Evolutionary conservation across 2,888 invertebrate genomes (phyloP).

Genomic region (Leptura quadrifasciata): DNA sequence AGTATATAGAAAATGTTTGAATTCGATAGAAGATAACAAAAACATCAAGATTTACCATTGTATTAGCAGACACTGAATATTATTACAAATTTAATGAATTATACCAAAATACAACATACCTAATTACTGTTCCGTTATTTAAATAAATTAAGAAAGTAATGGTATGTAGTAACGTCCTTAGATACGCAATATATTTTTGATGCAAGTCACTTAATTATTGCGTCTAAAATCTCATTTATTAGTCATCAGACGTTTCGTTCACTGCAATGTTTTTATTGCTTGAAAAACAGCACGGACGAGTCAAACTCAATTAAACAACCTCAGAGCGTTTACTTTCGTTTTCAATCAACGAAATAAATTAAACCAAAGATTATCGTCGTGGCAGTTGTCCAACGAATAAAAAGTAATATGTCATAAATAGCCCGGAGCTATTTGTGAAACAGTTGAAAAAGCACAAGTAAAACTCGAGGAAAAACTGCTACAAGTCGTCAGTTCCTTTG

Average conservation of each 20-base stretch:
- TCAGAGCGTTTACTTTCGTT: conserved; percentile 39
- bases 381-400: conserved; percentile 44
- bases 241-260: background rate
- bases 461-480: background rate
- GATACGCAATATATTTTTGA: background rate
- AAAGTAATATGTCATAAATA: conserved; percentile 39
- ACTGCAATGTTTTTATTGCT: conserved; percentile 8
- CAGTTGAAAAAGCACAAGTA: conserved; percentile 24
- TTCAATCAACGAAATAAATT: conserved; percentile 42
- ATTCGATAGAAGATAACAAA: too few relatives aligned
- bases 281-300: background rate
- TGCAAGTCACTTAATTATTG: background rate
- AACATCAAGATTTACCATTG: too few relatives aligned
- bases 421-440: conserved; percentile 23
- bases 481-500: background rate
- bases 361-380: conserved; percentile 37
- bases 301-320: conserved; percentile 5
- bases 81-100: too few relatives aligned
- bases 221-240: conserved; percentile 2
- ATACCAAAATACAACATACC: too few relatives aligned
- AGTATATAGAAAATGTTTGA: too few relatives aligned
- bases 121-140: too few relatives aligned
- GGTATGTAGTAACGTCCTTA: background rate
- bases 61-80: too few relatives aligned
- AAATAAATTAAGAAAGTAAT: too few relatives aligned